Base-by-base conservation (phyloP, 2,797 vertebrate genomes). In the Sebastes hopkinsi region DNA sequence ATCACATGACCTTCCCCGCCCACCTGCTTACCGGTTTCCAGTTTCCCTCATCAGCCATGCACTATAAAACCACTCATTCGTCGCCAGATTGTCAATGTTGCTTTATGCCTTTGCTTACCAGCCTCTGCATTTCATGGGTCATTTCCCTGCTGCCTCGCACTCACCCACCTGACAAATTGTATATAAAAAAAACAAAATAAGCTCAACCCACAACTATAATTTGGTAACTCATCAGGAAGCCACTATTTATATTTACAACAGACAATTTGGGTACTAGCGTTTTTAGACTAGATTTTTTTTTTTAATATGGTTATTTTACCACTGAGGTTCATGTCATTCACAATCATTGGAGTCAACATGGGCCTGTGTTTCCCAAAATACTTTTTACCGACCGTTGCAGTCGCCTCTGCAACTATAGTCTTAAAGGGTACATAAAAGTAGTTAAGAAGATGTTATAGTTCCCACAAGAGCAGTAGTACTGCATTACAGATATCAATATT, bases 381-480 rank as follows among this genome's bases (percentile, higher is more conserved):
- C 12, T n/a, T 68, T 69, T 59, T 52, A 65, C 52, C 60, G 83
- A 65, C 52, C 55, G 81, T n/a, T 69, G 34, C 12, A 30, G 20
- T 56, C 13, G 12, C 52, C 6, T 85, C 36, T 32, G n/a, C 13
- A 75, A 11, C 42, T 25, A 59, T 66, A 1, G n/a, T 74, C 25
- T 79, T 65, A 58, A 58, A 68, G 22, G 52, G 52, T 8, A 66
- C 14, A 65, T 78, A 30, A 72, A 72, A n/a, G 46, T 25, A 23
- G 10, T 22, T 58, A 20, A 38, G 20, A 67, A 50, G 27, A 72
- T 36, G 3, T 65, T 54, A 60, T 60, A 30, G 9, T 72, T 69
- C 59, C 70, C n/a, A 55, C 20, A 66, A 56, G 52, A 46, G 14
- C 3, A 1, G 25, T 25, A 16, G 27, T 16, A 46, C 29, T 18